A percentile compares a stretch with the other conserved stretches of the same genome.
These are phyloP conservation scores for Homarus gammarus DNA, from an alignment of 2,888 invertebrate genomes.

Conservation along the genomic window DNA sequence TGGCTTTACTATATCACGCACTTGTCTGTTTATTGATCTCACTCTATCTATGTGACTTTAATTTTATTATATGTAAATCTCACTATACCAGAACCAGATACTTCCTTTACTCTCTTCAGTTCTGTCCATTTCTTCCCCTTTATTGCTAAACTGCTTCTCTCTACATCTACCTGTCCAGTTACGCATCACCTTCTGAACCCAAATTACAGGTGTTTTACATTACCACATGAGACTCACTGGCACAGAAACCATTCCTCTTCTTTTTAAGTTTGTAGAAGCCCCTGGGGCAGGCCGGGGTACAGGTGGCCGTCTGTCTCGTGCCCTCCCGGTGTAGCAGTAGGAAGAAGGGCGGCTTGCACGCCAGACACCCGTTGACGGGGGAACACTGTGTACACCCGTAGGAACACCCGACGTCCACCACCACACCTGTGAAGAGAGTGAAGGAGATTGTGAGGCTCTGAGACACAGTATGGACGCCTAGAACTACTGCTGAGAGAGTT, in stretches of 20 bases:
- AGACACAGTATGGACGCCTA: too few species aligned
- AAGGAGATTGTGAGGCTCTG: not conserved
- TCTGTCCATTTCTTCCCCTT: not conserved
- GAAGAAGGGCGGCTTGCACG: constrained; percentile 66
- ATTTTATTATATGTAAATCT: too few species aligned
- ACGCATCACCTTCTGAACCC: not conserved
- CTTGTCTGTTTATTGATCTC: too few species aligned
- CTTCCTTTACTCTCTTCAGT: not conserved
- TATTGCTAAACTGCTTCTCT: not conserved
- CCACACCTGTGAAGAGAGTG: constrained; percentile 42
- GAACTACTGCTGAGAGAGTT: too few species aligned
- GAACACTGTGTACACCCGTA: constrained; percentile 58
- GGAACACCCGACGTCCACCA: constrained; percentile 41
- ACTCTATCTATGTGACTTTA: too few species aligned
- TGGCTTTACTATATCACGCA: not conserved
- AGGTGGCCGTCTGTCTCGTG: constrained; percentile 60
- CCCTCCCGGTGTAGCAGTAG: constrained; percentile 60
- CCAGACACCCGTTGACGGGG: constrained; percentile 65
- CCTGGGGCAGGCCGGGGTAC: constrained; percentile 53
- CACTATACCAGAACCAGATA: not conserved
- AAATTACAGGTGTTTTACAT: not conserved
- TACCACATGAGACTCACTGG: constrained; percentile 44
- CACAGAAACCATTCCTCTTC: constrained; percentile 53
- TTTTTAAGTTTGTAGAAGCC: constrained; percentile 68
- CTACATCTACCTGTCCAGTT: not conserved